Percentiles rank a stretch among this genome's conserved stretches.
phyloP scores from a whole-genome alignment of 2,113 vertebrate species.

The Tinamus guttatus region DNA sequence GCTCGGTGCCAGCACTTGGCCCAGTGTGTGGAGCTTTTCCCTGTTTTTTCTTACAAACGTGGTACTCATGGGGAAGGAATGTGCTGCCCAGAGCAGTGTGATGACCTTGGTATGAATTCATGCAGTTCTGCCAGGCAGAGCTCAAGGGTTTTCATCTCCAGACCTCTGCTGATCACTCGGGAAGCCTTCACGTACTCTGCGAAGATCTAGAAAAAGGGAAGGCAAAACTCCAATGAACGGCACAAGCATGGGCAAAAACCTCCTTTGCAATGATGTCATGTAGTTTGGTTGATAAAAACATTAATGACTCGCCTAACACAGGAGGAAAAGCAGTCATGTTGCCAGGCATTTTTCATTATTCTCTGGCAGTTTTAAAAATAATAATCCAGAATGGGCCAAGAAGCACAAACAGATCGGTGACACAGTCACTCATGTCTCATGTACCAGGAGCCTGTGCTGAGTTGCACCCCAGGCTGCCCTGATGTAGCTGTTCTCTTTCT shows the following conservation, averaged over 20 bases:
- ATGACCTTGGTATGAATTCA: conserved; percentile 76
- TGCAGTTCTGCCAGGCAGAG: conserved; percentile 67
- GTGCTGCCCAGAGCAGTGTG: not conserved
- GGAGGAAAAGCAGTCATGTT: not conserved
- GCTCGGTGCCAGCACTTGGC: not conserved
- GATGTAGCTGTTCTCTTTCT: not conserved
- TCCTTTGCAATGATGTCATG: not conserved
- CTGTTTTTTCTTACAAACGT: not conserved
- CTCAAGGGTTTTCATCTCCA: conserved; percentile 69
- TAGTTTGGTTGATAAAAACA: not conserved
- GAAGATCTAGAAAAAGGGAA: conserved; percentile 68
- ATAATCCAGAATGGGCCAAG: not conserved
- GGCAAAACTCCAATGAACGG: not conserved
- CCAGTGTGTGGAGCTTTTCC: not conserved
- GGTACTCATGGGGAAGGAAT: conserved; percentile 5
- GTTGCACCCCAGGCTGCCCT: rapidly evolving
- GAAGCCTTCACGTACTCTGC: conserved; percentile 64
- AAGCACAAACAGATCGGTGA: not conserved
- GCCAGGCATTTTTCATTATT: not conserved
- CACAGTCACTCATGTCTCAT: not conserved
- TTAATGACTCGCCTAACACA: not conserved
- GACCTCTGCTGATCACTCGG: conserved; percentile 57
- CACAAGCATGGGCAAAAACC: not conserved
- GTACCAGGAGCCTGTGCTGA: not conserved
- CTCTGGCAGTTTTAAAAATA: not conserved